Percentiles rank a stretch among this genome's conserved stretches.
Evolutionary conservation across 2,113 vertebrate genomes (phyloP).

Genomic region (Mungos mungo): DNA sequence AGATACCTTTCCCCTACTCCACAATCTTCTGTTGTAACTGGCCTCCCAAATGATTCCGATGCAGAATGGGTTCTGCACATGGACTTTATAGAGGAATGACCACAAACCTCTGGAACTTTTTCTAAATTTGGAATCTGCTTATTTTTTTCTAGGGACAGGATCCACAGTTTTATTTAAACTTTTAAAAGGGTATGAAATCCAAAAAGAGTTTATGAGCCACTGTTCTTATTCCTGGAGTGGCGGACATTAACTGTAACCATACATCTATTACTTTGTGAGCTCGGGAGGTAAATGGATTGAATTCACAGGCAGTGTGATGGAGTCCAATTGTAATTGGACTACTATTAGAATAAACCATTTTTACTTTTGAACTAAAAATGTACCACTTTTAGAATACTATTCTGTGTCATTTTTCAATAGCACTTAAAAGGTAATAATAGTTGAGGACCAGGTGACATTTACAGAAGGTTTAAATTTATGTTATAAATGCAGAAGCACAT

Average conservation of each 20-base stretch:
- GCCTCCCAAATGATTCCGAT: neutral
- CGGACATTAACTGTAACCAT: neutral
- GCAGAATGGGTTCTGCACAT: neutral
- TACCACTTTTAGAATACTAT: neutral
- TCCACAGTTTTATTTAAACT: neutral
- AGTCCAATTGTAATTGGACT: neutral
- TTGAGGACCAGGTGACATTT: neutral
- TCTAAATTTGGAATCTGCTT: neutral
- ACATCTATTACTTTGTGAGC: neutral
- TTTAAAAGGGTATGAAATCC: neutral
- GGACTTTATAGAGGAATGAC: neutral
- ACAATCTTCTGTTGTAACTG: neutral
- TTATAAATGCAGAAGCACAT: neutral
- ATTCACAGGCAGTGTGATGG: neutral
- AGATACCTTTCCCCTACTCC: neutral
- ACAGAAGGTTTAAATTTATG: neutral
- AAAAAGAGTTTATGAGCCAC: neutral
- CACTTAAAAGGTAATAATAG: neutral
- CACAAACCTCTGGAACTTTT: neutral
- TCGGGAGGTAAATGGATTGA: neutral
- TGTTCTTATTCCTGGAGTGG: neutral
- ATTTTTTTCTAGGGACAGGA: neutral
- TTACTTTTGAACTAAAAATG: neutral
- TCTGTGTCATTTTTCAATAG: neutral
- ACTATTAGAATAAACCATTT: neutral